Evolutionary conservation across 2,797 vertebrate genomes (phyloP).

Genomic region (Rhyacichthys aspro): DNA sequence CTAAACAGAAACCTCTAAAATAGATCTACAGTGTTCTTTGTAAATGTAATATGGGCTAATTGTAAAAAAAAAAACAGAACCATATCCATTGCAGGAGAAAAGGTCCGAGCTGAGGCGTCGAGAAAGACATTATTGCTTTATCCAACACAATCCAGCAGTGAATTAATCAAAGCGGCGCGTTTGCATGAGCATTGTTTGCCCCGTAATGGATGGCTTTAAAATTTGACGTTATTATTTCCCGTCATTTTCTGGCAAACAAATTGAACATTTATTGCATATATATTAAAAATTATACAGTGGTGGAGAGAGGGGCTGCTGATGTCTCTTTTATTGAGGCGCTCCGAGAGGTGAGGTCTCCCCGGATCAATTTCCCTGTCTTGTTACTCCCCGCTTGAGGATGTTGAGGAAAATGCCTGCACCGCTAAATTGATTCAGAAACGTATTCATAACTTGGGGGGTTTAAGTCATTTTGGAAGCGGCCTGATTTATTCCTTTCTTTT

Average conservation of each 20-base stretch:
- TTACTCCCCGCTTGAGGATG: constrained; percentile 85
- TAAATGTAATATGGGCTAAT: neutral
- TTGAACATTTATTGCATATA: constrained; percentile 99
- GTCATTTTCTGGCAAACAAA: constrained; percentile 99
- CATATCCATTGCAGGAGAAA: constrained; percentile 27
- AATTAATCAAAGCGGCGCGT: constrained; percentile 93
- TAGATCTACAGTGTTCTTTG: too few relatives aligned
- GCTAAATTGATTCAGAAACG: constrained; percentile 88
- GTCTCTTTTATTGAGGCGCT: constrained; percentile 96
- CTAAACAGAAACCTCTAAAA: too few relatives aligned
- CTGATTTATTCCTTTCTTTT: constrained; percentile 50
- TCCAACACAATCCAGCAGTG: constrained; percentile 94
- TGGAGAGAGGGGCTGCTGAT: constrained; percentile 86
- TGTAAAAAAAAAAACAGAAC: constrained; percentile 9
- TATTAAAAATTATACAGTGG: constrained; percentile 99
- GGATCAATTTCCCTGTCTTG: constrained; percentile 86
- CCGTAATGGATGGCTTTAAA: constrained; percentile 97
- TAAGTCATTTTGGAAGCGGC: constrained; percentile 74
- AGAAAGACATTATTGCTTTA: constrained; percentile 92
- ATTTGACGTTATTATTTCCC: constrained; percentile 99
- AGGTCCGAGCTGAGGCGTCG: constrained; percentile 86
- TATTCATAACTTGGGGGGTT: constrained; percentile 84
- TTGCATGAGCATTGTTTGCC: constrained; percentile 88
- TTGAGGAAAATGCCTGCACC: constrained; percentile 87
- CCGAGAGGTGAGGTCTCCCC: constrained; percentile 94